Base-by-base conservation (phyloP, 2,797 vertebrate genomes). In the Brachyalestes nurse region DNA sequence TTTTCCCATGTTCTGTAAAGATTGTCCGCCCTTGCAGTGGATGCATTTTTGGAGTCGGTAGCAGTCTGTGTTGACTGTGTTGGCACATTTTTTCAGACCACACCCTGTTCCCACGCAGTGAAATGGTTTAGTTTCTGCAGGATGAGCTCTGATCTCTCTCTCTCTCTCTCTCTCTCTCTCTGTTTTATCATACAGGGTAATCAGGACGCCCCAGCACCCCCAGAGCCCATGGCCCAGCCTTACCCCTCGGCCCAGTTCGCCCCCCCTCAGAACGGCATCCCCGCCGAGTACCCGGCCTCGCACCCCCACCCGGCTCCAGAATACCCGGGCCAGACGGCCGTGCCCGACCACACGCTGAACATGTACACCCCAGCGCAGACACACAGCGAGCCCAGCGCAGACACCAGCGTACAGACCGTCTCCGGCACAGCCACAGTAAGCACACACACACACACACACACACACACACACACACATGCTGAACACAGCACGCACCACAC, bases 351-450 rank as follows among this genome's bases (percentile, higher is more conserved):
- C 95, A 95, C 96, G 60, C 93, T 98, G 94, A 97, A 93, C 93
- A 95, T 98, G 93, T 98, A 97, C 92, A 95, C 96, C 87, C 90
- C 97, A 72, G 93, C 96, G 72, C 97, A 97, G 95, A 94, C 95
- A 87, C 97, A 97, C 95, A 94, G 93, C 0, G 97, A 97, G 92
- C 96, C 95, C 87, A 96, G 93, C 58, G 94, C 94, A 19, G 96
- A 97, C 90, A 93, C 92, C 81, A 93, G 93, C 88, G 93, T 95
- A 91, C 96, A 97, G 93, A 95, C 95, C 21, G 96, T 97, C 91
- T 96, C 96, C 47, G 97, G 96, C 91, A 98, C 97, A 83, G 96
- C 97, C 92, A 98, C 97, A 95, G 97, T 98, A 97, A 97, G 97
- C 13, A 61, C 8, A 61, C 9, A 61, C 21, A 61, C 58, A 25